Percentiles rank a stretch among this genome's conserved stretches.
Evolutionary conservation across 2,888 invertebrate species (phyloP).

Genomic region (Mactromeris polynyma): DNA sequence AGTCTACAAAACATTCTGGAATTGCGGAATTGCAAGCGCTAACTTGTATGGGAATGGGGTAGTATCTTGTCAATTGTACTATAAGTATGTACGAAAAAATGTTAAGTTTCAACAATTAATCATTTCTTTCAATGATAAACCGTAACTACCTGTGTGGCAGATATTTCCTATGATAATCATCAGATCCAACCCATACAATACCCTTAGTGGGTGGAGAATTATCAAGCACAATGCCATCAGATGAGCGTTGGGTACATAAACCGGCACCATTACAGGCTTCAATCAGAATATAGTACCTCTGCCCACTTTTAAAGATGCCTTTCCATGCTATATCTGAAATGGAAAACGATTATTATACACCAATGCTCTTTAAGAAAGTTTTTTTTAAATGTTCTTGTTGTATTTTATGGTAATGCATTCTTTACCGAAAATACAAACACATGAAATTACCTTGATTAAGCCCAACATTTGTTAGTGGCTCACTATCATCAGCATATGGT

Average conservation of each 20-base stretch:
- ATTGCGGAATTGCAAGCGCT: too few relatives aligned
- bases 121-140: too few relatives aligned
- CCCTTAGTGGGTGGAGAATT: conserved; percentile 74
- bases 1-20: too few relatives aligned
- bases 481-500: conserved; percentile 44
- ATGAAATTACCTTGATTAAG: conserved; percentile 57
- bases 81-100: too few relatives aligned
- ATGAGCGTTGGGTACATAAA: conserved; percentile 65
- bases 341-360: not conserved
- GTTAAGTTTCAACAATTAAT: too few relatives aligned
- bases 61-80: not conserved
- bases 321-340: conserved; percentile 65
- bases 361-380: not conserved
- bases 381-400: too few relatives aligned
- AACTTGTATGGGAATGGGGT: too few relatives aligned
- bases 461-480: conserved; percentile 54
- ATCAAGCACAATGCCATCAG: conserved; percentile 73
- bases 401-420: too few relatives aligned
- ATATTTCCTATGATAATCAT: conserved; percentile 54
- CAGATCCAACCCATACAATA: conserved; percentile 58
- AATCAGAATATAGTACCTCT: conserved; percentile 67
- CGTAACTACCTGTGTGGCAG: conserved; percentile 48
- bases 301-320: conserved; percentile 59
- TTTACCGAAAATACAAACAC: too few relatives aligned
- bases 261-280: conserved; percentile 75